Evolutionary conservation across 2,113 vertebrate genomes (phyloP).

Genomic region (Uria lomvia): DNA sequence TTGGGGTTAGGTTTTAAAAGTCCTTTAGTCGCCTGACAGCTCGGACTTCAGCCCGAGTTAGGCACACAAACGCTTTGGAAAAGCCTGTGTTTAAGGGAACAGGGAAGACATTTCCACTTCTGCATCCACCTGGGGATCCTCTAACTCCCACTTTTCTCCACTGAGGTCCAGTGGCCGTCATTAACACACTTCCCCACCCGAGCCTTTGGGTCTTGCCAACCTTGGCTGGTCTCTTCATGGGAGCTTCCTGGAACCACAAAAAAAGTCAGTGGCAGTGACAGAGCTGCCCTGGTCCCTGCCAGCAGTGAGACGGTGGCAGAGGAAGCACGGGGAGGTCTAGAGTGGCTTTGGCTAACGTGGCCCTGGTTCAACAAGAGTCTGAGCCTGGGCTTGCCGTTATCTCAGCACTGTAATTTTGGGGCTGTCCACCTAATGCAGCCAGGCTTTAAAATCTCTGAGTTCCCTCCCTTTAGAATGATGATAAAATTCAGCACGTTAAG

Average conservation of each 20-base stretch:
- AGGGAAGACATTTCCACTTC: neutral
- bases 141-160: neutral
- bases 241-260: neutral
- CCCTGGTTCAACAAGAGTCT: neutral
- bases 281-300: neutral
- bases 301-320: neutral
- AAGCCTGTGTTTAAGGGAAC: neutral
- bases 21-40: neutral
- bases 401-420: neutral
- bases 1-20: neutral
- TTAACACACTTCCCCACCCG: rapidly evolving
- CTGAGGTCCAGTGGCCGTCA: neutral
- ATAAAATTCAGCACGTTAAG: neutral
- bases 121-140: neutral
- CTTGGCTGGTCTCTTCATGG: neutral
- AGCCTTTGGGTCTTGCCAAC: neutral
- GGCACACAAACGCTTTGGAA: neutral
- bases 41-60: rapidly evolving
- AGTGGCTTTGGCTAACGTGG: neutral
- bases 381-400: neutral
- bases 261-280: neutral
- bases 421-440: neutral
- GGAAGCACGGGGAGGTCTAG: neutral
- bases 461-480: neutral
- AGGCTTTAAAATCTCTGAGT: neutral